Evolutionary conservation across 2,888 invertebrate genomes (phyloP).

Genomic region (Lasioglossum oenotherae): DNA sequence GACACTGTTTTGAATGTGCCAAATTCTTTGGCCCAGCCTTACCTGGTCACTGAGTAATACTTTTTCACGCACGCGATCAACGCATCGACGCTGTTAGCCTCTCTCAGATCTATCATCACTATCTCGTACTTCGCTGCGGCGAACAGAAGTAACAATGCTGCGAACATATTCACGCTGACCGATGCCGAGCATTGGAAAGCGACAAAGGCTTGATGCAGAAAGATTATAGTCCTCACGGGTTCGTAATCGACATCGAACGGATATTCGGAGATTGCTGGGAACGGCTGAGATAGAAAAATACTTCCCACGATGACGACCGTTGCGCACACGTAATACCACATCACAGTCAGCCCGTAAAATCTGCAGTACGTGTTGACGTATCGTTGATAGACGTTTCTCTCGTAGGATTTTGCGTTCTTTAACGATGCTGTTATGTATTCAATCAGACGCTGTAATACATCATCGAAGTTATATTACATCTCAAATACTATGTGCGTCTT

Average conservation of each 20-base stretch:
- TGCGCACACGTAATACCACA: background rate
- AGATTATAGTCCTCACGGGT: background rate
- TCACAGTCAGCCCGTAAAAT: background rate
- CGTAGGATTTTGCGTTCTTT: background rate
- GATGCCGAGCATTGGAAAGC: background rate
- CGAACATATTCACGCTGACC: background rate
- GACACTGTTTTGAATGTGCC: too few species aligned
- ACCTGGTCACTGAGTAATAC: background rate
- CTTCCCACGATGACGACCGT: background rate
- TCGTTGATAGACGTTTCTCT: background rate
- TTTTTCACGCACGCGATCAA: background rate
- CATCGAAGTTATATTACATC: background rate
- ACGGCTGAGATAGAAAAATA: background rate
- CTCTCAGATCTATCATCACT: background rate
- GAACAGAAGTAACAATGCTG: background rate
- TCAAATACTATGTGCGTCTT: too few species aligned
- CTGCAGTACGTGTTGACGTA: background rate
- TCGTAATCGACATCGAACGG: constrained; percentile 14
- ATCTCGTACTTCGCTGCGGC: constrained; percentile 2
- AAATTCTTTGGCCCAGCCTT: background rate
- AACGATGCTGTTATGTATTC: background rate
- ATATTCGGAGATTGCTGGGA: background rate
- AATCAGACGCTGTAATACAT: background rate
- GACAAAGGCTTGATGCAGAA: background rate
- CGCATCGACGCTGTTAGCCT: background rate